Evolutionary conservation across 37 sponge, comb jelly and placozoan species (phyloP), one percentile per base, ranked within the genome.

Genomic region (Agelas oroides): DNA sequence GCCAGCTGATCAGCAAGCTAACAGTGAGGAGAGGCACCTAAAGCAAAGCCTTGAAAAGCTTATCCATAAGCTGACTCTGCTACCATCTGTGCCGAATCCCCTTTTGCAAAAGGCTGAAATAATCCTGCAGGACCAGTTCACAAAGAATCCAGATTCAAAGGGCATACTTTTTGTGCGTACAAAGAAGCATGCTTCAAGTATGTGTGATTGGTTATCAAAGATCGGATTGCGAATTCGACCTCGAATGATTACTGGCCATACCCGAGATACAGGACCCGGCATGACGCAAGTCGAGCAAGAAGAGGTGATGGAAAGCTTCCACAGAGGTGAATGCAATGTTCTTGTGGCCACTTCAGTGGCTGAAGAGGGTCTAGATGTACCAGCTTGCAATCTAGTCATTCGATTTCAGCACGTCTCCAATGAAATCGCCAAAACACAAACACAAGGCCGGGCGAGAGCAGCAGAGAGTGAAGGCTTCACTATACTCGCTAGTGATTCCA

Each of bases 381-480:
- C 91, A 54, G 91, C 61, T n/a, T 94, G 95, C 55, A 87, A 94
- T 54, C 53, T 90, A 3, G 88, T 94, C 62, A 94, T 94, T 13
- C 95, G 95, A 25, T 94, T 68, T 68, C 87, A 87, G 32, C 73
- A 78, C 53, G 84, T 94, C 23, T 77, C 91, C 46, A 81, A 87
- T 90, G 88, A 91, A 66, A 91, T 91, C 25, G 88, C 91, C 18
- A 56, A 65, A 40, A 84, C 79, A 0, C 95, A 94, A 78, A 75
- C 91, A 53, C 57, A 78, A 77, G 95, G 95, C 30, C 61, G 95
- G 54, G 95, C 95, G 13, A 61, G 95, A 52, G 91, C 84, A 30
- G 79, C 60, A 53, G 84, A 86, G 5, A 87, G 91, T 61, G 76
- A 75, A 27, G 56, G 70, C 19, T 75, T 75, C 74, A 85, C 85